Evolutionary conservation across 2,888 invertebrate genomes (phyloP).

Genomic region (Nemotelus pantherinus): DNA sequence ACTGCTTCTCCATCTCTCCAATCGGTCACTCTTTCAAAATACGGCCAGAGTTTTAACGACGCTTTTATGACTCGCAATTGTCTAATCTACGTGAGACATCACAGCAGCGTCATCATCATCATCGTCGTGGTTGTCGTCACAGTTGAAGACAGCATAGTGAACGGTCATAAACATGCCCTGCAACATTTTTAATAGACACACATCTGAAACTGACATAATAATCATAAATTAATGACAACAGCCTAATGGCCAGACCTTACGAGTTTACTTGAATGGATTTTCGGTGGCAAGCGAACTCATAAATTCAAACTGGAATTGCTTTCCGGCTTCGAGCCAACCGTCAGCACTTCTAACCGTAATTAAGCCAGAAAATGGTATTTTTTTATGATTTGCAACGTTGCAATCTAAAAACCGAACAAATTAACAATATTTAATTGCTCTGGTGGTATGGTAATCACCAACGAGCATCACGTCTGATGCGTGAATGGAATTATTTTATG

Average conservation of each 20-base stretch:
- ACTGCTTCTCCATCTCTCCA: too few species aligned
- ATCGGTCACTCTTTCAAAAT: too few species aligned
- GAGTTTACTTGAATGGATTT: slow-evolving; percentile 2
- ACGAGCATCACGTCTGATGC: too few species aligned
- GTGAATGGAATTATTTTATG: not conserved
- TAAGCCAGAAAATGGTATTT: not conserved
- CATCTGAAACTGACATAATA: slow-evolving; percentile 34
- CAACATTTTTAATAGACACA: slow-evolving; percentile 9
- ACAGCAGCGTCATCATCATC: not conserved
- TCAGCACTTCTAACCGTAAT: slow-evolving; percentile 16
- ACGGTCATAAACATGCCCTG: not conserved
- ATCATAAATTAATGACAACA: slow-evolving; percentile 35
- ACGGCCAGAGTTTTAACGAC: not conserved
- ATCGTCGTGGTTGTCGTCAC: not conserved
- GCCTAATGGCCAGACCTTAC: slow-evolving; percentile 8
- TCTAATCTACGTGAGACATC: not conserved
- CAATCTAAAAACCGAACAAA: not conserved
- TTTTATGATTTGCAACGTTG: too few species aligned
- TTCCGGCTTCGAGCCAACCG: not conserved
- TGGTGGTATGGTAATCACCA: too few species aligned
- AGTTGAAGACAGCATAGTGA: not conserved
- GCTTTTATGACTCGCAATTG: slow-evolving; percentile 12
- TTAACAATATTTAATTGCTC: not conserved
- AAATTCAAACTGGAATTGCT: slow-evolving; percentile 23
- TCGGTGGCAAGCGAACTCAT: slow-evolving; percentile 3